Evolutionary conservation across 2,888 invertebrate species (phyloP).

Genomic region (Selenia dentaria): DNA sequence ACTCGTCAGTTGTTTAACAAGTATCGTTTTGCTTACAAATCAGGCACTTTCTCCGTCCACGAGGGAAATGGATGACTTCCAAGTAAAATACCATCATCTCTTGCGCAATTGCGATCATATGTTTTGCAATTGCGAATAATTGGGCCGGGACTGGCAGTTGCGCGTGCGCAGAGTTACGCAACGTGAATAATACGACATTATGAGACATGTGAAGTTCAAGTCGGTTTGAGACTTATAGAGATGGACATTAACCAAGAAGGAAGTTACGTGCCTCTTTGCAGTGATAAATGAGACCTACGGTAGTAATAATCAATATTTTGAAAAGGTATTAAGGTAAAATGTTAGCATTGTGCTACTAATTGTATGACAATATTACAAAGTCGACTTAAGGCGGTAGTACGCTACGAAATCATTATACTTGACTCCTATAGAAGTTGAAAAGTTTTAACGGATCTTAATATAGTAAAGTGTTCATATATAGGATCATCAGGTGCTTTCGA

Average conservation of each 20-base stretch:
- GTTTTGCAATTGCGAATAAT: slow-evolving; percentile 14
- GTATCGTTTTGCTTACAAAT: slow-evolving; percentile 28
- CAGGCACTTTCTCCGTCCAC: slow-evolving; percentile 24
- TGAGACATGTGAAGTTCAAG: neutral
- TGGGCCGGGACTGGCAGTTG: slow-evolving; percentile 13
- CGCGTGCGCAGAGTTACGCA: neutral
- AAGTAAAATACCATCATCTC: slow-evolving; percentile 23
- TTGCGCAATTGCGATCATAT: slow-evolving; percentile 21
- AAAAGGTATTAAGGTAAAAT: too few relatives aligned
- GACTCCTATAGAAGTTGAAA: too few relatives aligned
- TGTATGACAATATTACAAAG: too few relatives aligned
- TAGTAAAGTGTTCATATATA: too few relatives aligned
- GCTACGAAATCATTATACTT: too few relatives aligned
- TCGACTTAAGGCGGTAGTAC: too few relatives aligned
- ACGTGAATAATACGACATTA: slow-evolving; percentile 1
- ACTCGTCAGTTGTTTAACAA: slow-evolving; percentile 11
- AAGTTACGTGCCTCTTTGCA: neutral
- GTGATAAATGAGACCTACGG: too few relatives aligned
- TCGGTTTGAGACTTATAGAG: neutral
- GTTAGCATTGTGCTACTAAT: too few relatives aligned
- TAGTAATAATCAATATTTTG: too few relatives aligned
- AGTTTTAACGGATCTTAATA: too few relatives aligned
- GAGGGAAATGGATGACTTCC: slow-evolving; percentile 27
- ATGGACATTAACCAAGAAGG: neutral
- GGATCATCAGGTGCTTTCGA: too few relatives aligned